Base-by-base conservation (phyloP, 2,888 invertebrate genomes). In the Lapara coniferarum region DNA sequence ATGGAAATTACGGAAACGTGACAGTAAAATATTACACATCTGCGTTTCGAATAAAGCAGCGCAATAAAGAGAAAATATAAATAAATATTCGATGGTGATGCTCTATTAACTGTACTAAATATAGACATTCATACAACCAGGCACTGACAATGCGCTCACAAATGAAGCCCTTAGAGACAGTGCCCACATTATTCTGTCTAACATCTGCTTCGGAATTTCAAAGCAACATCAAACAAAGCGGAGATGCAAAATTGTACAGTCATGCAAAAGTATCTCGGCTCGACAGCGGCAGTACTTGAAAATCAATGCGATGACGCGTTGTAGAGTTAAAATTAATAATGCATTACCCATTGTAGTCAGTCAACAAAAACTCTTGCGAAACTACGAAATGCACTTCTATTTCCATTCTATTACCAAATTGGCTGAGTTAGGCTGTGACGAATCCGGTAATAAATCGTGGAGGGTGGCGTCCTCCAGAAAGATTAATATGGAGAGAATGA, bases 401-500 rank as follows among this genome's bases (percentile, higher is more conserved):
- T 81, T 76, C 81, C 75, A 79, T 78, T 78, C 77, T 76, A 81
- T 84, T 81, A 76, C 81, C 75, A 79, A 83, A 83, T 81, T 81
- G 81, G 78, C 80, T 78, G 74, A 84, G 85, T 86, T 85, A 86
- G 80, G 77, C 81, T 82, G 87, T 87, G 85, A 84, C 90, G 86
- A 88, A 86, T 86, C 78, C 75, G 72, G 81, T 77, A 83, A 85
- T 83, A 82, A 85, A 85, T 82, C 81, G 77, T 73, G 84, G 81
- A 78, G 74, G 73, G 69, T 70, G 72, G 78, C 78, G 80, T 78
- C 37, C 57, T 51, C 52, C 71, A 73, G 71, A 72, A 80, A 85
- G 88, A 89, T 89, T 89, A 86, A 92, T 91, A 82, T 76, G 81
- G 74, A 73, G 72, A 55, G 76, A 75, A 77, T 92, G 91, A 92